These are phyloP conservation scores for Diachrysia chrysitis DNA, from an alignment of 2,888 invertebrate species.

Conservation along the genomic window DNA sequence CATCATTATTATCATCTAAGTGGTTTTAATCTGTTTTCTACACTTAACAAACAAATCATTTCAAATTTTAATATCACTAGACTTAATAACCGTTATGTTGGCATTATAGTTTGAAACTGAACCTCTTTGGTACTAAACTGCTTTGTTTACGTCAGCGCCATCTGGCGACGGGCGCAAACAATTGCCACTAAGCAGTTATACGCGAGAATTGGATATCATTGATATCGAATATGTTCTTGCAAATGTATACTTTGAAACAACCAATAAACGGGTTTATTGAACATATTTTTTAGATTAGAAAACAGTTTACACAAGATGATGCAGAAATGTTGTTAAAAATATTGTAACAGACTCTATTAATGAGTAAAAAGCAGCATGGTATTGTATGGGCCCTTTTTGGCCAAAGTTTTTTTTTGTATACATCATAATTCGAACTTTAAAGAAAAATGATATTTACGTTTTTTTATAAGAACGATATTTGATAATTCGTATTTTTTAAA, in stretches of 20 bases:
- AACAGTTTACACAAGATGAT: background rate
- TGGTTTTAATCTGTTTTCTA: constrained; percentile 4
- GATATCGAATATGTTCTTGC: constrained; percentile 30
- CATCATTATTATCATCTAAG: background rate
- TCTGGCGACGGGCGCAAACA: constrained; percentile 61
- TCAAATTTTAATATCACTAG: constrained; percentile 50
- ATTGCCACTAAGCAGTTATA: constrained; percentile 41
- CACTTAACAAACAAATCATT: constrained; percentile 27
- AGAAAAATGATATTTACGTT: too few relatives aligned
- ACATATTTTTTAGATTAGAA: constrained; percentile 1
- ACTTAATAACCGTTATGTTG: constrained; percentile 27
- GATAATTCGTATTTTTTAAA: too few relatives aligned
- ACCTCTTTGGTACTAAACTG: constrained; percentile 67
- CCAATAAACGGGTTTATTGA: background rate
- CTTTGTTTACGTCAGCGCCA: constrained; percentile 73
- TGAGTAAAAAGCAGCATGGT: background rate
- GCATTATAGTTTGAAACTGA: constrained; percentile 69
- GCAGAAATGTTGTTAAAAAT: background rate
- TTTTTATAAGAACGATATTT: too few relatives aligned
- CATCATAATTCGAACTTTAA: too few relatives aligned
- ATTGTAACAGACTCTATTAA: background rate
- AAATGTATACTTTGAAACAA: constrained; percentile 3
- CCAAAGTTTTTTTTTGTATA: too few relatives aligned
- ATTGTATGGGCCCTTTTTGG: too few relatives aligned
- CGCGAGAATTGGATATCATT: constrained; percentile 38